Percentiles rank a stretch among this genome's conserved stretches.
Evolutionary conservation across 2,888 invertebrate species (phyloP).

Genomic region (Gonocerus acuteangulatus): DNA sequence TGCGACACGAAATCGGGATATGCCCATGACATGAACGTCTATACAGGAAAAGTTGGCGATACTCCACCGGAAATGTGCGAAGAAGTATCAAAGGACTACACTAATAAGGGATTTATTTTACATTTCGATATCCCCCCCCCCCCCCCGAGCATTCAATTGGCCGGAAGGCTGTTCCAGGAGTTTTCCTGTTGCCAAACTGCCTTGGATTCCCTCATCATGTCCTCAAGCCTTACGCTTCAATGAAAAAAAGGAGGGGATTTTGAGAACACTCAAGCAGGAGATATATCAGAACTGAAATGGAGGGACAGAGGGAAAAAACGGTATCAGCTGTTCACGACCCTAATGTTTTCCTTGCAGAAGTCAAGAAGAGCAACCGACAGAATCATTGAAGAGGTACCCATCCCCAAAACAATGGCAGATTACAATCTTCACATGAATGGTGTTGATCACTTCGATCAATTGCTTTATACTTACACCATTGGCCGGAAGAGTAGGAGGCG

Average conservation of each 20-base stretch:
- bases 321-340: background rate
- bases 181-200: constrained; percentile 40
- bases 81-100: constrained; percentile 37
- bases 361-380: background rate
- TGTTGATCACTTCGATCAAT: too few relatives aligned
- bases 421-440: background rate
- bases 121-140: constrained; percentile 41
- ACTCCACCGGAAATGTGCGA: constrained; percentile 34
- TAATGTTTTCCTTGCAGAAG: background rate
- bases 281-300: background rate
- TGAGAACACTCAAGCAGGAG: too few relatives aligned
- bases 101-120: constrained; percentile 37
- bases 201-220: constrained; percentile 39
- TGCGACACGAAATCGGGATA: constrained; percentile 36
- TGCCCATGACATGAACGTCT: constrained; percentile 36
- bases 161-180: constrained; percentile 36
- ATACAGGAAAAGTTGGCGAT: constrained; percentile 37
- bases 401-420: background rate
- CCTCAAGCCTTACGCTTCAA: too few relatives aligned
- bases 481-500: background rate
- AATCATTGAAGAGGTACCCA: background rate
- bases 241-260: too few relatives aligned
- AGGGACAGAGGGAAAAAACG: background rate
- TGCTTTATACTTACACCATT: too few relatives aligned
- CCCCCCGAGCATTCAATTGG: constrained; percentile 39